Conservation (phyloP, 2,113 vertebrate genomes). For the Hyaena hyaena region DNA sequence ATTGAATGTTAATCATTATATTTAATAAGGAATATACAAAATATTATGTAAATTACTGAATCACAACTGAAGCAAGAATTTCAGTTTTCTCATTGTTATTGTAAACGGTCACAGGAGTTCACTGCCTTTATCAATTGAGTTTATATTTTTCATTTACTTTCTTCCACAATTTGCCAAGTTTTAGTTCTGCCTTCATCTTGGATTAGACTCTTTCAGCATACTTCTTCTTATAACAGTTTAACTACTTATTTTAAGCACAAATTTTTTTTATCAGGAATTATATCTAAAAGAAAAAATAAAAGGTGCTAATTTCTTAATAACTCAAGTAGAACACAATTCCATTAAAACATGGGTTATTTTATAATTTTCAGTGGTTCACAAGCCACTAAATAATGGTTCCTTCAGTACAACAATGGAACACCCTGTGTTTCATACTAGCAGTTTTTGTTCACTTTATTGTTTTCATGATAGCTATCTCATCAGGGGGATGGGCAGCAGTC, state of each 20-base stretch:
- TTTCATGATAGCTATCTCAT: neutral
- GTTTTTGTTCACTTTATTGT: neutral
- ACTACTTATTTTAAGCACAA: conserved; percentile 15
- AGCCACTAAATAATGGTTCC: neutral
- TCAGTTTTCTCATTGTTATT: neutral
- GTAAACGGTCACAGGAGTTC: neutral
- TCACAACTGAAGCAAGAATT: neutral
- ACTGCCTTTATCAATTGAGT: neutral
- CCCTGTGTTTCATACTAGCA: neutral
- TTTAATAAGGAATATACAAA: neutral
- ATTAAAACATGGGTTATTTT: neutral
- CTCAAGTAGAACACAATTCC: neutral
- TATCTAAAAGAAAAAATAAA: neutral
- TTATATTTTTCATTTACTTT: neutral
- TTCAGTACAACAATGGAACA: neutral
- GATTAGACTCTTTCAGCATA: neutral
- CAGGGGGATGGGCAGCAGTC: neutral
- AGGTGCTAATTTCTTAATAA: neutral
- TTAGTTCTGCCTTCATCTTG: neutral
- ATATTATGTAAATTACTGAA: neutral
- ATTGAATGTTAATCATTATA: conserved; percentile 13
- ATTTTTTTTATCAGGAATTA: neutral
- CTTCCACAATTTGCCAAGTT: neutral
- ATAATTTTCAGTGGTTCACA: neutral
- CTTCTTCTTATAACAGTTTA: conserved; percentile 1